Evolutionary conservation across 2,888 invertebrate genomes (phyloP).

Genomic region (Heliconius erato): DNA sequence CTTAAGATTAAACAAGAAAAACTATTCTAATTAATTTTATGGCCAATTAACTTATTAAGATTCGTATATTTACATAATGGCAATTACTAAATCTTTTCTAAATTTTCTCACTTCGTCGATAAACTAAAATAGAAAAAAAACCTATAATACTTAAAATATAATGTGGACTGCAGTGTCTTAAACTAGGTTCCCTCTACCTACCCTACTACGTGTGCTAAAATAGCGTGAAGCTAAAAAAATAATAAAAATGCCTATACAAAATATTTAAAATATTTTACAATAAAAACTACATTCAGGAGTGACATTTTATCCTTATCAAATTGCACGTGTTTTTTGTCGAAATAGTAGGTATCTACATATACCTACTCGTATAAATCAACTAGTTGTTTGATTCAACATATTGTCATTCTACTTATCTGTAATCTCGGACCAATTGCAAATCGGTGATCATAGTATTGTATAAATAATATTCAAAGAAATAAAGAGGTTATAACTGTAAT

Average conservation of each 20-base stretch:
- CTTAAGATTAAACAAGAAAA: conserved; percentile 48
- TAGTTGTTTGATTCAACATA: neutral
- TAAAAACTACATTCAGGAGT: neutral
- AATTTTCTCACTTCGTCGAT: neutral
- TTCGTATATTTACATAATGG: neutral
- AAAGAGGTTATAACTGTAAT: neutral
- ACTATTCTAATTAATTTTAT: conserved; percentile 11
- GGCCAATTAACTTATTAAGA: neutral
- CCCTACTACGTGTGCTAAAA: too few relatives aligned
- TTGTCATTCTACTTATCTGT: conserved; percentile 10
- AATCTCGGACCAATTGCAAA: conserved; percentile 18
- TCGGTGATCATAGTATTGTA: neutral
- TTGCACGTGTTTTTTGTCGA: neutral
- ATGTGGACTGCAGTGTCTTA: too few relatives aligned
- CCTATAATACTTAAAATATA: too few relatives aligned
- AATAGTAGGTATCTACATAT: neutral
- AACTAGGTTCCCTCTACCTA: too few relatives aligned
- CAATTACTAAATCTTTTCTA: neutral
- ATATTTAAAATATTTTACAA: neutral
- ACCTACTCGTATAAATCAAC: neutral
- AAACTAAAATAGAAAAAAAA: neutral
- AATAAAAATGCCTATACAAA: neutral
- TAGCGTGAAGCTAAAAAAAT: too few relatives aligned
- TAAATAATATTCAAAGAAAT: neutral
- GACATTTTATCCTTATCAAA: conserved; percentile 1